Base-by-base conservation (phyloP, 2,113 vertebrate species). In the Corvus cornix region DNA sequence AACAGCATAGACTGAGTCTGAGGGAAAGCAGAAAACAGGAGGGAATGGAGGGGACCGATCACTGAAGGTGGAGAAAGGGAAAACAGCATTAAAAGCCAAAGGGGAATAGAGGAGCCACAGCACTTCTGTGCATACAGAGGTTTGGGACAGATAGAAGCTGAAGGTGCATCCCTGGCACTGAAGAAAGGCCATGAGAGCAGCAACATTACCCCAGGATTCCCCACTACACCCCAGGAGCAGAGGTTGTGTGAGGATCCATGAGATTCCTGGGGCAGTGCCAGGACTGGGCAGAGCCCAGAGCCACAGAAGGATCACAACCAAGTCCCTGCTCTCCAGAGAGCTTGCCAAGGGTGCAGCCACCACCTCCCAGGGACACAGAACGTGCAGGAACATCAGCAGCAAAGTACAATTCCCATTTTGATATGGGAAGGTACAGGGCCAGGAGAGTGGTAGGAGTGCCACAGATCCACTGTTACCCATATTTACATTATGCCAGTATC, bases 71-170 rank as follows among this genome's bases (percentile, higher is more conserved):
- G 53, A 33, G 53, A 44, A 74, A 31, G 46, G 22, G 23, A 26
- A 63, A 83, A 16, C 35, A 11, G 20, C 18, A 24, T 2, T 26
- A 56, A 87, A 53, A 84, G 20, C 24, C 28, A 8, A 31, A 46
- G 18, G 15, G 35, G 28, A 33, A 11, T 0, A 21, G 62, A 66
- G 66, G 8, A 75, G 35, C 33, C 4, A 0, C 0, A 51, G 26
- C 6, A n/a, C 43, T 33, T 28, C 67, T 31, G 64, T 5, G 23
- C 26, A 0, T 2, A 9, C 0, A 5, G 62, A 6, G 8, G 33
- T 8, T 43, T 14, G 6, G 48, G 16, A 31, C 23, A 26, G 46
- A 19, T 3, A 21, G 63, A 17, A 35, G 33, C 37, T 19, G 7
- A 8, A 39, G 1, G 11, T 8, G 23, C 68, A 16, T 16, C 49